These are phyloP conservation scores for Bergia sp. DNA, from an alignment of 92 coral and sea anemone species.

Conservation along the genomic window DNA sequence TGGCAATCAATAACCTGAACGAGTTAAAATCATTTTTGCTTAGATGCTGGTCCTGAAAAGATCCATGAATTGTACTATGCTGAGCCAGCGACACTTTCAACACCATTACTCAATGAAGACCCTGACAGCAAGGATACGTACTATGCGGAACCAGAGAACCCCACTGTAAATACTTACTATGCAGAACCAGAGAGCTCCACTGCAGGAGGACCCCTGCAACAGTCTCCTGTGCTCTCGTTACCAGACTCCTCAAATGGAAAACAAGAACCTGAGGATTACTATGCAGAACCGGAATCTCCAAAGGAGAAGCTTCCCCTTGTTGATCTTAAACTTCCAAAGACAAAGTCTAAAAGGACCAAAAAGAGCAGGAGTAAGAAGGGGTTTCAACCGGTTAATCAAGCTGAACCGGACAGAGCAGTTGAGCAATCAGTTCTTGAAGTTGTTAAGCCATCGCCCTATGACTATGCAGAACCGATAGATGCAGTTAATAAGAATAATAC, in stretches of 20 bases:
- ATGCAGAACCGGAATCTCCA: constrained; percentile 57
- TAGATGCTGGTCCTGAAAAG: constrained; percentile 26
- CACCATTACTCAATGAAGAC: constrained; percentile 21
- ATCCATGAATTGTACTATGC: constrained; percentile 64
- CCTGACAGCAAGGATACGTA: constrained; percentile 40
- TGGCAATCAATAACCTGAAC: background rate
- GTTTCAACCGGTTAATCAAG: constrained; percentile 24
- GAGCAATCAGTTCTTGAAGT: background rate
- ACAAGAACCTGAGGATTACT: constrained; percentile 48
- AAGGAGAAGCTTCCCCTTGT: constrained; percentile 20
- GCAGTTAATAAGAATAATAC: constrained; percentile 55
- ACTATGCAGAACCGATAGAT: constrained; percentile 92
- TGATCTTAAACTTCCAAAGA: constrained; percentile 15
- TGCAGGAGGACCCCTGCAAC: constrained; percentile 11
- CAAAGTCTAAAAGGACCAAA: constrained; percentile 5
- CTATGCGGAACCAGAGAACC: constrained; percentile 69
- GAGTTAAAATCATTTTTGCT: background rate
- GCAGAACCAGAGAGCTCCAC: constrained; percentile 66
- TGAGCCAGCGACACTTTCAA: constrained; percentile 58
- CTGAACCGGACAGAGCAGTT: constrained; percentile 54
- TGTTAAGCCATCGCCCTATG: constrained; percentile 50
- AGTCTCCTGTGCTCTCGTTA: background rate
- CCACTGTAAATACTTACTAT: constrained; percentile 46
- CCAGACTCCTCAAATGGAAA: background rate
- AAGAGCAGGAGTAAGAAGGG: constrained; percentile 1